Evolutionary conservation across 2,888 invertebrate genomes (phyloP), one percentile per base, ranked within the genome.

Genomic region (Cremastinae sp.): DNA sequence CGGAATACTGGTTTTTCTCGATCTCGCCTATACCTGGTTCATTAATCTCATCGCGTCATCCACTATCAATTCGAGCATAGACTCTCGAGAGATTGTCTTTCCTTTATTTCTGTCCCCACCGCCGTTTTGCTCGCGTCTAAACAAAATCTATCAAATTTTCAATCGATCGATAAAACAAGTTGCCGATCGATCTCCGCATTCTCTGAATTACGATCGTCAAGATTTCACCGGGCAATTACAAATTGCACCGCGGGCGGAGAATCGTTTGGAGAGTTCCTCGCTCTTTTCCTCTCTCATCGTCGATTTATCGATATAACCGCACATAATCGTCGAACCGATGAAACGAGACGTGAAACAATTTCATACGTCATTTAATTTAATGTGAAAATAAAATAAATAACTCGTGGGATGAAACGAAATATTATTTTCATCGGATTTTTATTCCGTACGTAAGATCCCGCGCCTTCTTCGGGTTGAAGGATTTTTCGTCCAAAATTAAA

Each of bases 281-380:
- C 18, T 20, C 14, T 28, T 58, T n/a, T 36, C n/a, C 12, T 14
- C n/a, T 38, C 9, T 14, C 9, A n/a, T 22, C 41, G 14, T 16
- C 4, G 16, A 10, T 9, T 38, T 64, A 16, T 54, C 22, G 28
- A 51, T 54, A 14, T 53, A n/a, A n/a, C n/a, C n/a, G 38, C 22
- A 5, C 22, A 66, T 58, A 51, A 68, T 53, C 36, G 51, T 38
- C 47, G 45, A 69, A 56, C 47, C 47, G 70, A 47, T 64, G 47
- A 36, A 49, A 74, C 61, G 62, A 49, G 56, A 62, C 62, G 54
- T 36, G 53, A 61, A 61, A 61, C 53, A 53, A 68, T 62, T 69
- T 73, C 49, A 69, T 64, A 54, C 36, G 41, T 49, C 71, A 64
- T 71, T 49, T 28, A 56, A 5, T 54, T 51, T 56, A 41, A 56